Evolutionary conservation across 2,797 vertebrate species (phyloP).

Genomic region (Microhierax caerulescens): DNA sequence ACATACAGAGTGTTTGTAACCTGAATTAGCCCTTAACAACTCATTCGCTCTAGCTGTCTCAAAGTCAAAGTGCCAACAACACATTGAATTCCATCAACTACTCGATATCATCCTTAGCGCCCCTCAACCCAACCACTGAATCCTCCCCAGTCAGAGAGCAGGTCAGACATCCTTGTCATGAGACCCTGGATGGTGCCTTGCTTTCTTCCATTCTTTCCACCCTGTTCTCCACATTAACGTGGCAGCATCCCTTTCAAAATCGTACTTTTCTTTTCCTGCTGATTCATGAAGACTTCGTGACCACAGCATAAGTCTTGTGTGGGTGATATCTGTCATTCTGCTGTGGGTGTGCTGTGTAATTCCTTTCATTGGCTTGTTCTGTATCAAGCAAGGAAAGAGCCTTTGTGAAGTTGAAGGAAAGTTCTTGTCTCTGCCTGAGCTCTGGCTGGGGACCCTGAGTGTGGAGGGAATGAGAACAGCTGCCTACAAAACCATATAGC

Average conservation of each 20-base stretch:
- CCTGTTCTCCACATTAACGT: background rate
- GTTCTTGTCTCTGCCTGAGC: background rate
- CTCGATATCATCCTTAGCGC: no score
- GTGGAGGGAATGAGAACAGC: background rate
- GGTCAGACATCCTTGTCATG: background rate
- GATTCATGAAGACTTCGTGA: background rate
- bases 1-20: no score
- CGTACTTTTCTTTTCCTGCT: background rate
- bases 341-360: background rate
- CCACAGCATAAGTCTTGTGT: background rate
- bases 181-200: background rate
- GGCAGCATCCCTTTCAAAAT: background rate
- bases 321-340: background rate
- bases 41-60: no score
- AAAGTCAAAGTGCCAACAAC: no score
- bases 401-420: background rate
- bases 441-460: background rate
- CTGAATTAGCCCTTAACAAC: no score
- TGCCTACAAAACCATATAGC: background rate
- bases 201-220: background rate
- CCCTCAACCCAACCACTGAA: background rate
- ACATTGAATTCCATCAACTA: no score
- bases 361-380: background rate
- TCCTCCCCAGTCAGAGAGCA: background rate
- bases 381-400: background rate